Conservation (phyloP, 1,140 invertebrate species). For the Pseudomyrmex gracilis region DNA sequence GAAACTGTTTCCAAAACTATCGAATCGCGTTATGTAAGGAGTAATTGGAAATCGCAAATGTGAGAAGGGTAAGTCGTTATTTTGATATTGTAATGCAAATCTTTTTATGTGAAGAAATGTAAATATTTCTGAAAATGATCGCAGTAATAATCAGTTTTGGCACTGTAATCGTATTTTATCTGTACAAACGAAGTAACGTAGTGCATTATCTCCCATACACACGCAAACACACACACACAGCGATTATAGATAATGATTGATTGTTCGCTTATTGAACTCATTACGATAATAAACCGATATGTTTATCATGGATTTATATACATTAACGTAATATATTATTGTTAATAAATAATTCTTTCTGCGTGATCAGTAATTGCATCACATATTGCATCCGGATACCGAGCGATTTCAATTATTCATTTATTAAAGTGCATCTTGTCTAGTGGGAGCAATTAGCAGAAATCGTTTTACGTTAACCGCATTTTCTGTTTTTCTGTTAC, state of each 20-base stretch:
- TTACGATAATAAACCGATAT: constrained; percentile 47
- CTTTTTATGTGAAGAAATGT: background rate
- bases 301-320: constrained; percentile 44
- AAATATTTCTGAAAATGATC: constrained; percentile 18
- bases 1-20: constrained; percentile 73
- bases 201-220: background rate
- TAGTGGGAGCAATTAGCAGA: background rate
- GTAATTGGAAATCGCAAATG: constrained; percentile 64
- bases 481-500: constrained; percentile 58
- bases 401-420: constrained; percentile 39
- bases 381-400: constrained; percentile 25
- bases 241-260: constrained; percentile 53
- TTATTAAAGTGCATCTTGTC: constrained; percentile 26
- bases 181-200: constrained; percentile 39
- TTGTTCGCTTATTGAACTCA: constrained; percentile 46
- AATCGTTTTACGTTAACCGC: constrained; percentile 17
- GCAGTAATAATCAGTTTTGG: constrained; percentile 50
- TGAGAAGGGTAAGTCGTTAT: constrained; percentile 58
- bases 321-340: constrained; percentile 48
- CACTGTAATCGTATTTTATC: constrained; percentile 54
- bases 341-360: constrained; percentile 55
- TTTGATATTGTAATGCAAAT: background rate
- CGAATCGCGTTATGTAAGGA: constrained; percentile 68
- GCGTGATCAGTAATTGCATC: constrained; percentile 43
- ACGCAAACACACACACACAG: too few relatives aligned